Evolutionary conservation across 2,113 vertebrate species (phyloP).

Genomic region (Xenopus laevis): DNA sequence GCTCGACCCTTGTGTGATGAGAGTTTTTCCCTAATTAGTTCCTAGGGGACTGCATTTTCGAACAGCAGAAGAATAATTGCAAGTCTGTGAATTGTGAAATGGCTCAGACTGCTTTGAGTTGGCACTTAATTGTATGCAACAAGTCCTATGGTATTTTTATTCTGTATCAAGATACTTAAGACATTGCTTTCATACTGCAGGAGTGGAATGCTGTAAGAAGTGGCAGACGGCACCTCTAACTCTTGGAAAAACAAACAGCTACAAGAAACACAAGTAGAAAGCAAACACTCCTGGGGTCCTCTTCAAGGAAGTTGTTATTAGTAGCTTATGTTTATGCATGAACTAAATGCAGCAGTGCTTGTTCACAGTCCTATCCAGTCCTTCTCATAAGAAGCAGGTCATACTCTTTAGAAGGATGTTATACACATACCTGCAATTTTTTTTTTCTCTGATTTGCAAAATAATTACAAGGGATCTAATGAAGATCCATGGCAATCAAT

Average conservation of each 20-base stretch:
- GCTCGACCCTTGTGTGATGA: conserved; percentile 81
- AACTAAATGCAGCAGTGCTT: conserved; percentile 16
- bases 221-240: conserved; percentile 8
- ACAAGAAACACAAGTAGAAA: conserved; percentile 21
- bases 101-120: conserved; percentile 74
- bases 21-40: conserved; percentile 85
- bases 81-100: conserved; percentile 83
- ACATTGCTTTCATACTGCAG: conserved; percentile 72
- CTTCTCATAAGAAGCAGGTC: conserved; percentile 26
- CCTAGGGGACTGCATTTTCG: conserved; percentile 80
- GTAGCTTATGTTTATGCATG: conserved; percentile 35
- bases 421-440: no score
- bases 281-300: conserved; percentile 12
- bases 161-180: conserved; percentile 73
- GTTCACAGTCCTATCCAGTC: conserved; percentile 9
- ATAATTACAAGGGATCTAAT: no score
- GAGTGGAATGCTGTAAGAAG: conserved; percentile 39
- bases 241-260: conserved; percentile 23
- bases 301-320: conserved; percentile 24
- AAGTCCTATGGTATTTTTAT: conserved; percentile 78
- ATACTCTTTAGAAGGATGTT: conserved; percentile 1
- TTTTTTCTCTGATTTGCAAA: no score
- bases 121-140: conserved; percentile 79
- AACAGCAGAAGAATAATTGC: conserved; percentile 86
- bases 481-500: no score